Evolutionary conservation across 2,888 invertebrate genomes (phyloP).

Genomic region (Neoaliturus tenellus): DNA sequence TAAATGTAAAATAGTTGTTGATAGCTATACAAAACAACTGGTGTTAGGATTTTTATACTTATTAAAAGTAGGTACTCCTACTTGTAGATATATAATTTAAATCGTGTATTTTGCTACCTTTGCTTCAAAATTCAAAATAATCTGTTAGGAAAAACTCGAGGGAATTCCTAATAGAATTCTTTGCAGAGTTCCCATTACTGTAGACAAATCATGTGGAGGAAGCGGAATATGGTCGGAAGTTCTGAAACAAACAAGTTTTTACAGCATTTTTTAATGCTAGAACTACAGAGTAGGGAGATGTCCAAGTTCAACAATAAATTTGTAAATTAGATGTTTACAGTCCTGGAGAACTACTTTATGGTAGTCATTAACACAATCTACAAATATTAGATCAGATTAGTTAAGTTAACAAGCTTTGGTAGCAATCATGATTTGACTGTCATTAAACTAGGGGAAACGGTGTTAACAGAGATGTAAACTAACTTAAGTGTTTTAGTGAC

Average conservation of each 20-base stretch:
- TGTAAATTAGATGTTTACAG: background rate
- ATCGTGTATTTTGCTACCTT: background rate
- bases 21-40: background rate
- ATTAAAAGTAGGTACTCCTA: background rate
- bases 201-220: too few species aligned
- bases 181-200: background rate
- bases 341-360: background rate
- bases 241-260: too few species aligned
- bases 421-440: background rate
- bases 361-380: background rate
- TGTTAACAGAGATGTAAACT: background rate
- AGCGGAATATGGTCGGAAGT: too few species aligned
- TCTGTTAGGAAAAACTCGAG: background rate
- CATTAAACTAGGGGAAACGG: background rate
- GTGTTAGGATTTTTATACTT: background rate
- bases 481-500: background rate
- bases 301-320: background rate
- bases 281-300: background rate
- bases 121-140: too few species aligned
- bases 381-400: background rate
- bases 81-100: background rate
- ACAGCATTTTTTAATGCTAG: too few species aligned
- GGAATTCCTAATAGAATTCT: background rate
- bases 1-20: too few species aligned
- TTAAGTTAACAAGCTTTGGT: background rate